Percentiles rank a stretch among this genome's conserved stretches.
Conservation (phyloP, 2,797 vertebrate species). For the Rhincodon typus region DNA sequence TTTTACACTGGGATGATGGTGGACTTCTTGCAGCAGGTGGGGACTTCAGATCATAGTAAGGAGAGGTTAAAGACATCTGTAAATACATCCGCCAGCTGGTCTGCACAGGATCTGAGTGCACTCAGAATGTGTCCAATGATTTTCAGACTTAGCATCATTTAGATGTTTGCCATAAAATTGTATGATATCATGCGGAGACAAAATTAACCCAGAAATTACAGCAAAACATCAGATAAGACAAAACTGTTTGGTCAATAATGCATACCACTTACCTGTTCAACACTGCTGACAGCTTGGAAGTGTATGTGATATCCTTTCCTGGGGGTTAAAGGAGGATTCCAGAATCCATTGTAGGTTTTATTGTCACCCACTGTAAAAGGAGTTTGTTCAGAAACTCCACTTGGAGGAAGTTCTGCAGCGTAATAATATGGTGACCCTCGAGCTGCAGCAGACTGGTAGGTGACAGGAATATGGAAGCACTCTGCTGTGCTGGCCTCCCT, state of each 20-base stretch:
- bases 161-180: background rate
- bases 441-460: conserved; percentile 74
- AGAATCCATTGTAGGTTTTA: conserved; percentile 91
- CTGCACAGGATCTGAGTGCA: no score
- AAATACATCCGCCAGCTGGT: no score
- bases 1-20: no score
- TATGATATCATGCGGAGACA: background rate
- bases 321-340: conserved; percentile 89
- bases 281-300: conserved; percentile 96
- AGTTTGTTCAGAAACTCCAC: conserved; percentile 79
- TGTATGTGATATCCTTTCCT: conserved; percentile 99
- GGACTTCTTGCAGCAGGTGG: no score
- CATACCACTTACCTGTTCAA: conserved; percentile 75
- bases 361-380: conserved; percentile 97
- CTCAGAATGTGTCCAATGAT: background rate
- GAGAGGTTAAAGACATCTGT: no score
- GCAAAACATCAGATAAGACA: background rate
- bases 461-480: conserved; percentile 83
- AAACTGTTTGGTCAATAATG: background rate
- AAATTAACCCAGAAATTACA: background rate
- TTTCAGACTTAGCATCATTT: background rate
- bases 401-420: conserved; percentile 85
- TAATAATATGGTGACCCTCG: conserved; percentile 86
- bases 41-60: no score
- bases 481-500: conserved; percentile 76